Conservation (phyloP, 2,888 invertebrate species). For the Corbicula japonica region DNA sequence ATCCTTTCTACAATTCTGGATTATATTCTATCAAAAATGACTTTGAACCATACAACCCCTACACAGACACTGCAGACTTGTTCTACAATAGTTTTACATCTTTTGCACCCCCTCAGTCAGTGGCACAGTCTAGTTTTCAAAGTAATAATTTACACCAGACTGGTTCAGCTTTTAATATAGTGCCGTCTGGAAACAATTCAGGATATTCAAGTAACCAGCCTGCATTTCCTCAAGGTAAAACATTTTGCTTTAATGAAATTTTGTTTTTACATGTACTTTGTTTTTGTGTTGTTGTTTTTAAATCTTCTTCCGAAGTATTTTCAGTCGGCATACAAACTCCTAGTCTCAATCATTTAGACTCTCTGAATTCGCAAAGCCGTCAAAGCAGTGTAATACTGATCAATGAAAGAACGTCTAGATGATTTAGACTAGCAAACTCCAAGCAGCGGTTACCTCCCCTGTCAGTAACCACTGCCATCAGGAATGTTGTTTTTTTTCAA, state of each 20-base stretch:
- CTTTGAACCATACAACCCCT: constrained; percentile 69
- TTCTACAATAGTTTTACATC: constrained; percentile 55
- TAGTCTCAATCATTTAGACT: too few species aligned
- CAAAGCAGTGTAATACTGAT: too few species aligned
- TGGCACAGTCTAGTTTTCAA: constrained; percentile 65
- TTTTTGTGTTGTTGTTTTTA: too few species aligned
- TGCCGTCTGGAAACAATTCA: constrained; percentile 72
- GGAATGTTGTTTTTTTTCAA: too few species aligned
- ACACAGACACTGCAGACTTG: constrained; percentile 61
- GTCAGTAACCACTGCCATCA: too few species aligned
- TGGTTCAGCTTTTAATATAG: constrained; percentile 83
- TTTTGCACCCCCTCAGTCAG: constrained; percentile 50
- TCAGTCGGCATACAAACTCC: too few species aligned
- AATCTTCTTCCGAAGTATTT: too few species aligned
- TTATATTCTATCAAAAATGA: constrained; percentile 76
- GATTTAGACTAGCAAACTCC: too few species aligned
- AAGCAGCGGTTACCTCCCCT: too few species aligned
- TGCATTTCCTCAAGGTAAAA: constrained; percentile 61
- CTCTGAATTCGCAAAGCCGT: too few species aligned
- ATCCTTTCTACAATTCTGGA: constrained; percentile 66
- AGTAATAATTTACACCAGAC: constrained; percentile 67
- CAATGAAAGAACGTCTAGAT: too few species aligned
- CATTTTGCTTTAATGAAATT: neutral
- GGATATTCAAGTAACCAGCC: constrained; percentile 64
- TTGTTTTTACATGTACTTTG: too few species aligned